Percentiles rank a stretch among this genome's conserved stretches.
phyloP scores from a whole-genome alignment of 1,140 invertebrate species.

The Subanguina moxae region DNA sequence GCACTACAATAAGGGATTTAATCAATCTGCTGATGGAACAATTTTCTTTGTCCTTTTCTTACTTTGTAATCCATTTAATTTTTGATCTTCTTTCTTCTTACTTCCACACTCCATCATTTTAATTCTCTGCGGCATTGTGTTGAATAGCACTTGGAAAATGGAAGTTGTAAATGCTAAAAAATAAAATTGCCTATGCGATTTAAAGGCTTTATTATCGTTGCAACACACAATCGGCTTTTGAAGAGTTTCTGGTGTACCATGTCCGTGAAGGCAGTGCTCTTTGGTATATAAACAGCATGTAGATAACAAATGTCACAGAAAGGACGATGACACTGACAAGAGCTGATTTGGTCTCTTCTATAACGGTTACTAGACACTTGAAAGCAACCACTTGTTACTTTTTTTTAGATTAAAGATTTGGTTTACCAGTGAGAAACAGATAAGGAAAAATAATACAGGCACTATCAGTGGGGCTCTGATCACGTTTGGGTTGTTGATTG shows the following conservation, averaged over 20 bases:
- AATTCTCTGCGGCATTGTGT: not conserved
- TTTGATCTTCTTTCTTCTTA: no score
- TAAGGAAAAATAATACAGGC: conserved; percentile 39
- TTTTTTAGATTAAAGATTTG: no score
- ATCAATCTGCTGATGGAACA: no score
- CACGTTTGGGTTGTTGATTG: conserved; percentile 38
- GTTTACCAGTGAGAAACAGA: conserved; percentile 27
- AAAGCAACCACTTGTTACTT: not conserved
- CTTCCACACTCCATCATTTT: no score
- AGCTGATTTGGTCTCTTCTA: conserved; percentile 30
- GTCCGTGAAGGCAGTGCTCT: conserved; percentile 9
- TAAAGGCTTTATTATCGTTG: no score
- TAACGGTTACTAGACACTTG: conserved; percentile 25
- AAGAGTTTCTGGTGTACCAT: not conserved
- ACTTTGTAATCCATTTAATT: no score
- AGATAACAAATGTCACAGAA: conserved; percentile 17
- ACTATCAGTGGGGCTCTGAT: conserved; percentile 40
- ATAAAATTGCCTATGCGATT: no score
- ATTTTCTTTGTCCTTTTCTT: no score
- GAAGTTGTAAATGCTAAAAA: no score
- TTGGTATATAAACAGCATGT: conserved; percentile 23
- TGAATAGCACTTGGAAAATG: not conserved
- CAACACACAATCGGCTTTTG: not conserved
- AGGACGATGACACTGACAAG: conserved; percentile 22
- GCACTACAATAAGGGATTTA: no score